phyloP scores from a whole-genome alignment of 2,113 vertebrate species.

The Vulpes lagopus region DNA sequence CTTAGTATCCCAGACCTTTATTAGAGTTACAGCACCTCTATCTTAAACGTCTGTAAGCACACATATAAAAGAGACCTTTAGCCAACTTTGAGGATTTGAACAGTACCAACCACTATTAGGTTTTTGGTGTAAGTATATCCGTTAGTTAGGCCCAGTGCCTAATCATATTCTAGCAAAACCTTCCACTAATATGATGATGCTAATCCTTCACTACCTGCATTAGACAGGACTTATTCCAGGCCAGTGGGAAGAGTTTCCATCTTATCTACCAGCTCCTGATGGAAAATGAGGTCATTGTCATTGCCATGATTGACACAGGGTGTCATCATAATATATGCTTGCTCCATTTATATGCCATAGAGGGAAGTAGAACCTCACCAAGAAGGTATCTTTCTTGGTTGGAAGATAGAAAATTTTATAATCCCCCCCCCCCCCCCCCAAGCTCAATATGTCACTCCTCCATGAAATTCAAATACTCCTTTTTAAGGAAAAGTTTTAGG shows the following conservation, averaged over 20 bases:
- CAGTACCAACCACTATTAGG: background rate
- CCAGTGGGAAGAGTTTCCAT: background rate
- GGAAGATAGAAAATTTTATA: background rate
- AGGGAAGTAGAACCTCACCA: background rate
- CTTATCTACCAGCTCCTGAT: conserved; percentile 5
- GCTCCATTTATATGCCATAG: background rate
- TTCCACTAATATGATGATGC: background rate
- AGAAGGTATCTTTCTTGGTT: background rate
- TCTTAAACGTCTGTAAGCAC: background rate
- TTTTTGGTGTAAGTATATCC: background rate
- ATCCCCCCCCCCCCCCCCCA: background rate
- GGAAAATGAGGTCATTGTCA: conserved; percentile 20
- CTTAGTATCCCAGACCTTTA: background rate
- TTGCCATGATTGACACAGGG: background rate
- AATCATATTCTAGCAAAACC: background rate
- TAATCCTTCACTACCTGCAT: background rate
- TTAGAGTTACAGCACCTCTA: background rate
- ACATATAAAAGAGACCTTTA: background rate
- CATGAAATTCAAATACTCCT: background rate
- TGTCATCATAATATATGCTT: background rate
- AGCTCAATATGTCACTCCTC: background rate
- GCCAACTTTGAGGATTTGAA: conserved; percentile 37
- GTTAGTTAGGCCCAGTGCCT: background rate
- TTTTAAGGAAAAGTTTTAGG: conserved; percentile 22
- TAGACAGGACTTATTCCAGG: conserved; percentile 16